Percentiles rank a stretch among this genome's conserved stretches.
phyloP scores from a whole-genome alignment of 1,140 invertebrate species.

The Procambarus clarkii region DNA sequence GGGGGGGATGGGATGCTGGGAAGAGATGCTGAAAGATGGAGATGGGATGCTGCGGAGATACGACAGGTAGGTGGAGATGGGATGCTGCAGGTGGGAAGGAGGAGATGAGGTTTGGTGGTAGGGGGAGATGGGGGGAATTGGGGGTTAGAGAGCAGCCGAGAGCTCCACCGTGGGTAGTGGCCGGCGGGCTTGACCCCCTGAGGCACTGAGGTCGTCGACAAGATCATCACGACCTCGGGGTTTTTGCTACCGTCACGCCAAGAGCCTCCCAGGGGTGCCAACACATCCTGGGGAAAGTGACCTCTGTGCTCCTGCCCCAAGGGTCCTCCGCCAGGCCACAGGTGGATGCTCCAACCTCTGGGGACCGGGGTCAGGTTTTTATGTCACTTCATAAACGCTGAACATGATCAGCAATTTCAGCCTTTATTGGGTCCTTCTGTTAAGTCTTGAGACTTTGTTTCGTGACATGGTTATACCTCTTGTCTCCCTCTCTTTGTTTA shows the following conservation, averaged over 20 bases:
- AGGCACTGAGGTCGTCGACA: slow-evolving; percentile 34
- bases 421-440: neutral
- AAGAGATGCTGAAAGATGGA: no score
- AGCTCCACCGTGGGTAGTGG: slow-evolving; percentile 1
- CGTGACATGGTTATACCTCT: no score
- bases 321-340: neutral
- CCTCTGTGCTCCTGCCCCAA: neutral
- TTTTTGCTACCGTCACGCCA: slow-evolving; percentile 36
- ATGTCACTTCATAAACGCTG: neutral
- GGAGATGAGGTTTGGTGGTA: no score
- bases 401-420: neutral
- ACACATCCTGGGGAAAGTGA: slow-evolving; percentile 39
- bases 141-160: neutral
- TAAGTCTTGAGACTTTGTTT: no score
- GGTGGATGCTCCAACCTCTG: neutral
- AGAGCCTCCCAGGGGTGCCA: slow-evolving; percentile 26
- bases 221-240: slow-evolving; percentile 24
- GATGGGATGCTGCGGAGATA: no score
- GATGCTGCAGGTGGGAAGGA: neutral
- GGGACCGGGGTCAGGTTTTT: neutral
- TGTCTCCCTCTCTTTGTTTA: no score
- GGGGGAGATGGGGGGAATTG: neutral
- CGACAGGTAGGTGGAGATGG: neutral
- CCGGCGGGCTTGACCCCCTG: slow-evolving; percentile 13
- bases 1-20: no score